These are phyloP conservation scores for Crocallis elinguaria DNA, from an alignment of 2,888 invertebrate genomes.

Conservation along the genomic window DNA sequence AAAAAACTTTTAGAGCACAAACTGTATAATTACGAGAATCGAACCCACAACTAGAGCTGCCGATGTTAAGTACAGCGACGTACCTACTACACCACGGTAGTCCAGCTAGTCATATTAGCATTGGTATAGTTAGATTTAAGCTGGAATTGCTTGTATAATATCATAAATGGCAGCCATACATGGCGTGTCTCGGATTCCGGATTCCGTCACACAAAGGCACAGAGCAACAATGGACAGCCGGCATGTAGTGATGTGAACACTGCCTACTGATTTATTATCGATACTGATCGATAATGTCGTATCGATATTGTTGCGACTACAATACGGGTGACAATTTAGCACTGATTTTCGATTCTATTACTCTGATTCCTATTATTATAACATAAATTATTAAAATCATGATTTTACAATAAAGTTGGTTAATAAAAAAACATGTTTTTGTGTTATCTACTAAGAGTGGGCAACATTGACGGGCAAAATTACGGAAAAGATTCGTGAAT, in stretches of 20 bases:
- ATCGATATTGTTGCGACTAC: neutral
- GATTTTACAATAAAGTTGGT: too few species aligned
- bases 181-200: slow-evolving; percentile 41
- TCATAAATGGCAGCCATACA: slow-evolving; percentile 39
- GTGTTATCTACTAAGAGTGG: too few species aligned
- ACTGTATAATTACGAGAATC: neutral
- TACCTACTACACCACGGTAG: neutral
- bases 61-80: neutral
- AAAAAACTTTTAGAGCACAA: too few species aligned
- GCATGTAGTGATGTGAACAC: slow-evolving; percentile 55
- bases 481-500: too few species aligned
- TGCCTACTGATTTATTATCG: slow-evolving; percentile 34
- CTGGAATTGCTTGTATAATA: slow-evolving; percentile 39
- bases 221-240: slow-evolving; percentile 62
- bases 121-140: slow-evolving; percentile 20
- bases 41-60: too few species aligned
- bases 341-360: neutral
- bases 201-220: slow-evolving; percentile 59
- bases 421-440: too few species aligned
- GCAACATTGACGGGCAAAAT: too few species aligned
- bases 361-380: too few species aligned
- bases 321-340: neutral
- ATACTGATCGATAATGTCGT: slow-evolving; percentile 32
- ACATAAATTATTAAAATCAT: too few species aligned
- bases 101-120: neutral